Base-by-base conservation (phyloP, 2,888 invertebrate species). In the Apamea sordens region DNA sequence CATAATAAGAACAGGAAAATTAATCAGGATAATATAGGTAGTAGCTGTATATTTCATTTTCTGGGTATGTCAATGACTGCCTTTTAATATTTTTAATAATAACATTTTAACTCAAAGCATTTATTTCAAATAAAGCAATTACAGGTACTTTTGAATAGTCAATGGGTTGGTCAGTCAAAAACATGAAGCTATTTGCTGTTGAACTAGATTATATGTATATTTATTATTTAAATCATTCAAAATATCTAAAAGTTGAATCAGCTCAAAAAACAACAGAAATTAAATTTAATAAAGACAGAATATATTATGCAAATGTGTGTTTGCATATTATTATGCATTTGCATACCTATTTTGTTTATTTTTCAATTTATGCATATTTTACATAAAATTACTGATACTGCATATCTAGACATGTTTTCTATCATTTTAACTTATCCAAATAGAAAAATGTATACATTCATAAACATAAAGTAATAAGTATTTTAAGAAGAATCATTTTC, bases 1-100 rank as follows among this genome's bases (percentile, higher is more conserved):
- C 2, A 1, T 24, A 56, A 18, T 53, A 44, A 75, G 56, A 73
- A 73, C 73, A 75, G 75, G 71, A 50, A 71, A 71, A 70, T 50
- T 50, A n/a, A 36, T 50, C 18, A 18, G 32, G 5, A 32, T 24
- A 68, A 68, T 68, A 21, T 69, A n/a, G n/a, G 2, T n/a, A n/a
- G n/a, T 68, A n/a, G 18, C 11, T 32, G 18, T 73, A n/a, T n/a
- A n/a, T n/a, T 6, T 0, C 11, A 21, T 68, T 68, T 28, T n/a
- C 44, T n/a, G 10, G 36, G 15, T 41, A 41, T n/a, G 8, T 41
- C 15, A 21, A 50, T 8, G 65, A 7, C 24, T 41, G 65, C 32
- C 5, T 32, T 21, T 63, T 10, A 65, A 65, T 41, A 15, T 36
- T 32, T 21, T 63, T 10, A 65, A 65, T 41, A 24, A 36, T 36